Conservation (phyloP, 2,113 vertebrate species). For the Ciconia stormi region DNA sequence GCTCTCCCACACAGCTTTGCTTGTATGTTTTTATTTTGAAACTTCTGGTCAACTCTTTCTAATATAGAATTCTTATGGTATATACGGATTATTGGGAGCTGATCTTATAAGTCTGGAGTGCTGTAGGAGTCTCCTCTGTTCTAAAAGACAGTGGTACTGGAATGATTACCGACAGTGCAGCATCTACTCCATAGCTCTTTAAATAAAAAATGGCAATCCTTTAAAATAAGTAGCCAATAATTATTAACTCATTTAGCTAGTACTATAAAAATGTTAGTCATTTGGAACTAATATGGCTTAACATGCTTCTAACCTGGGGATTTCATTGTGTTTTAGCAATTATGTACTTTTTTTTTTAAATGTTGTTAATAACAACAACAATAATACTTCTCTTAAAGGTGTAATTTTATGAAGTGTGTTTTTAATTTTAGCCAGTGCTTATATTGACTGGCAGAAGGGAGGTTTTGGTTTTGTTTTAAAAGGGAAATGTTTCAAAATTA, state of each 20-base stretch:
- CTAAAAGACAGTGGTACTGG: neutral
- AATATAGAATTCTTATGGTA: neutral
- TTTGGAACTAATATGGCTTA: slow-evolving; percentile 33
- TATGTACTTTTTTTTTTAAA: slow-evolving; percentile 20
- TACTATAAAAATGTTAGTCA: slow-evolving; percentile 17
- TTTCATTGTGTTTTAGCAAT: slow-evolving; percentile 25
- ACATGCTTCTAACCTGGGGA: neutral
- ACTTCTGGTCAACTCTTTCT: neutral
- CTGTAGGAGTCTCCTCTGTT: neutral
- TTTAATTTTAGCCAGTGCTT: neutral
- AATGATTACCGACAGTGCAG: neutral
- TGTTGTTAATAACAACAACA: slow-evolving; percentile 4
- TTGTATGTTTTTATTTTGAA: neutral
- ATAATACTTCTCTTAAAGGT: slow-evolving; percentile 13
- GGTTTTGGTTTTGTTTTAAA: neutral
- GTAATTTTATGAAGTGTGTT: neutral
- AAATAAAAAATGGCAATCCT: slow-evolving; percentile 5
- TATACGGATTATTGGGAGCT: neutral
- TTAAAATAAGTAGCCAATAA: slow-evolving; percentile 4
- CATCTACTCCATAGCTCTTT: neutral
- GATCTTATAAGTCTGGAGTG: neutral
- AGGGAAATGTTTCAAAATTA: neutral
- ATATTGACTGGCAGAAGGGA: neutral
- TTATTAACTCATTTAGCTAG: slow-evolving; percentile 36
- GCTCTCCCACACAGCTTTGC: neutral